Evolutionary conservation across 2,797 vertebrate species (phyloP), one percentile per base, ranked within the genome.

Genomic region (Perodicticus potto): DNA sequence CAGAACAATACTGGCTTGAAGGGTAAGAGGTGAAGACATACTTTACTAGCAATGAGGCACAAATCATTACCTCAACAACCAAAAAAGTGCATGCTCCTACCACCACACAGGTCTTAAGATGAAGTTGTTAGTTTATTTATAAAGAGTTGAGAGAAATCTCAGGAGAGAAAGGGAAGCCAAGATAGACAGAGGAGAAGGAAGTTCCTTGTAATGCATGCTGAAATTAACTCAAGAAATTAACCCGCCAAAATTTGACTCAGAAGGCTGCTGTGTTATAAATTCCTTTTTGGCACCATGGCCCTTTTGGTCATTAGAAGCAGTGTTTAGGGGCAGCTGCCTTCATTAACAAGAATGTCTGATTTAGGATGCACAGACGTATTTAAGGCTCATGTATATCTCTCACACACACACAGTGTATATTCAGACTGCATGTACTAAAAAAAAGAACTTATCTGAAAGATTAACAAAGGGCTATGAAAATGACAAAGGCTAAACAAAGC

Each of bases 1-100:
- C 29, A 77, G 29, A 96, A 96, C 29, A 97, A 96, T 37, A 61
- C 59, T 61, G 0, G 49, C 70, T 63, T 91, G 69, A 93, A 96
- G 25, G 34, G 16, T 0, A 0, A 83, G 95, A 55, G 40, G 85
- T 6, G 27, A 90, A 29, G 20, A 40, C 16, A 49, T 40, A 67
- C 80, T 77, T 67, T 84, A 69, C 29, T 9, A 96, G 59, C 32
- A 95, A 0, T 63, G 86, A 96, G 0, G 7, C 13, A 57, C 55
- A 29, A 86, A 49, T 45, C 0, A 0, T 49, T 53, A 81, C 22
- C 43, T 73, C 11, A 93, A 55, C 12, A 45, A 22, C 32, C 65
- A n/a, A 32, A 86, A 80, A 70, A 49, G 9, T n/a, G 34, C 22
- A 80, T 7, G 84, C 14, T 69, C 72, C 49, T 87, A 45, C 17